A percentile compares a stretch with the other conserved stretches of the same genome.
Conservation (phyloP, 2,888 invertebrate genomes). For the Xiphydria camelus region DNA sequence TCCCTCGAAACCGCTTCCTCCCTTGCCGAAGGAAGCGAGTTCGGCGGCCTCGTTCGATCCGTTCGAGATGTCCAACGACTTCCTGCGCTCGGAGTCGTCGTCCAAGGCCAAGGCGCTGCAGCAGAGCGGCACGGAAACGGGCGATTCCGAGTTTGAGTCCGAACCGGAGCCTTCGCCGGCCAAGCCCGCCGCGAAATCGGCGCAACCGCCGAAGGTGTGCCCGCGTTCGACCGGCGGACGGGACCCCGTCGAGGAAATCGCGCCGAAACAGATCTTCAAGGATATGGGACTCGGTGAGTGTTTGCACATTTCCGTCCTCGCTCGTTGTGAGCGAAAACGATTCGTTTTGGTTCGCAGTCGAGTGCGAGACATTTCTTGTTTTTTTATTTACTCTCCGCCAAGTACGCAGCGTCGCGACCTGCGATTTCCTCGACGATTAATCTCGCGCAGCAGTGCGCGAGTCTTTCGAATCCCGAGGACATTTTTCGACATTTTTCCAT, state of each 20-base stretch:
- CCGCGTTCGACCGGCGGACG: slow-evolving; percentile 19
- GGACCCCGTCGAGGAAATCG: slow-evolving; percentile 47
- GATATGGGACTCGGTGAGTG: slow-evolving; percentile 74
- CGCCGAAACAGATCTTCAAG: slow-evolving; percentile 70
- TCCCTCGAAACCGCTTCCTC: slow-evolving; percentile 49
- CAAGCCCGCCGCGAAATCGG: slow-evolving; percentile 33
- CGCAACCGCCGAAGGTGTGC: slow-evolving; percentile 19
- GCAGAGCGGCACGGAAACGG: slow-evolving; percentile 31
- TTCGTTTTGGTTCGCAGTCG: too few relatives aligned
- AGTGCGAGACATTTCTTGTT: too few relatives aligned
- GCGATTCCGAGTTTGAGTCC: slow-evolving; percentile 54
- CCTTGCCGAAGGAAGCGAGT: slow-evolving; percentile 40
- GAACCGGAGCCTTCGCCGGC: slow-evolving; percentile 46
- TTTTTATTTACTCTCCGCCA: too few relatives aligned
- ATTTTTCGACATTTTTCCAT: too few relatives aligned
- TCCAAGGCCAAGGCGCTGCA: slow-evolving; percentile 11
- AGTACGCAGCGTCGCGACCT: too few relatives aligned
- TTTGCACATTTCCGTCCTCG: not conserved
- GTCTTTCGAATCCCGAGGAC: too few relatives aligned
- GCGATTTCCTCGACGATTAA: too few relatives aligned
- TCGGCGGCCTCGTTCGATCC: slow-evolving; percentile 10
- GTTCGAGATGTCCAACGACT: slow-evolving; percentile 33
- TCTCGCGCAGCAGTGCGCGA: too few relatives aligned
- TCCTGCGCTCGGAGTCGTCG: slow-evolving; percentile 21
- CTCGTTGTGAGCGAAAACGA: not conserved